These are phyloP conservation scores for Mesoclemmys tuberculata DNA, from an alignment of 2,113 vertebrate genomes.

Conservation along the genomic window DNA sequence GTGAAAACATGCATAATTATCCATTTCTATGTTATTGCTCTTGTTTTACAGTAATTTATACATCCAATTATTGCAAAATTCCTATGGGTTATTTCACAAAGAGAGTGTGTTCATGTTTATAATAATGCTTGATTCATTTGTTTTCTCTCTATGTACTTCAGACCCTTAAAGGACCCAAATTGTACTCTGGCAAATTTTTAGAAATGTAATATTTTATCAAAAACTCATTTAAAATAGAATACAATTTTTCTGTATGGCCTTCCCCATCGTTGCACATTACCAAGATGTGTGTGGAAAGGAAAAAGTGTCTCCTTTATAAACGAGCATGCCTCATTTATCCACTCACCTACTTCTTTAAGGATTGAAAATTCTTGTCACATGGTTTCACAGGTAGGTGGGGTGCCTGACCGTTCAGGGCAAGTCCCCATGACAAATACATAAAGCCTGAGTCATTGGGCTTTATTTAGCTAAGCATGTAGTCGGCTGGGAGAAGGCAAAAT, in stretches of 20 bases:
- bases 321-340: background rate
- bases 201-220: background rate
- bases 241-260: background rate
- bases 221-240: background rate
- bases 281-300: background rate
- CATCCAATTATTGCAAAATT: constrained; percentile 37
- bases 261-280: background rate
- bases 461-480: background rate
- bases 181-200: background rate
- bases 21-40: constrained; percentile 53
- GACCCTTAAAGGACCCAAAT: background rate
- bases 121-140: background rate
- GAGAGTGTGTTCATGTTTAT: background rate
- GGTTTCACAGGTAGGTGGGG: background rate
- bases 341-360: background rate
- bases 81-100: background rate
- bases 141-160: background rate
- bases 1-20: background rate
- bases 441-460: background rate
- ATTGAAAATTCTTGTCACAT: too few species aligned
- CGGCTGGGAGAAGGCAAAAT: background rate
- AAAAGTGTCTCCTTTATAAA: background rate
- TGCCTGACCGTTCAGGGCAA: too few species aligned
- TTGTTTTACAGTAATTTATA: background rate
- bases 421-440: background rate